Evolutionary conservation across 1,140 invertebrate species (phyloP), one percentile per base, ranked within the genome.

Genomic region (Homarus americanus): DNA sequence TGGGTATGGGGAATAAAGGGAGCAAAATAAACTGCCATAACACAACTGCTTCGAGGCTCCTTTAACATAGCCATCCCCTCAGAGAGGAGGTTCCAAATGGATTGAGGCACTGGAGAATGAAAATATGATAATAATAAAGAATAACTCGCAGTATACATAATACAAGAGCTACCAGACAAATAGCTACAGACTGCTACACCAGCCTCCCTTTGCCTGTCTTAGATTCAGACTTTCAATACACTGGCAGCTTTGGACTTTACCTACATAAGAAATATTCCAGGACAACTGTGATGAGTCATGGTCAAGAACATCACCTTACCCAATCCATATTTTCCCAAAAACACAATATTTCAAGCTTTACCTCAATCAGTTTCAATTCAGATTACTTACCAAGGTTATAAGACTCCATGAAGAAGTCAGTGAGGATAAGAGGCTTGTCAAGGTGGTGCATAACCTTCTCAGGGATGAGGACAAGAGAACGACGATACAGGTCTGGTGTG

Each of bases 361-460:
- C 53, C 24, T 58, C 32, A 72, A 10, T 53, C 44, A 82, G 3
- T 12, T n/a, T n/a, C n/a, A n/a, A n/a, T n/a, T n/a, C n/a, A n/a
- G n/a, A n/a, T n/a, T 80, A 85, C 92, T 87, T 44, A 92, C 92
- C 97, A 66, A 96, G 95, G 93, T 98, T 97, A 84, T 98, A 96
- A 17, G 97, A 97, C 93, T 98, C 96, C 95, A 98, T 97, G 9
- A 99, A 95, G 94, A 98, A 99, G 93, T 99, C 98, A n/a, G 97
- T 98, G 91, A 98, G 95, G 53, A 97, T 94, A 72, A 98, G 95
- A 10, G 98, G 98, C 93, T 96, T 96, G 32, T 96, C 95, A 88
- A 99, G 95, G 94, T 98, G 96, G 20, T 96, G 96, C 94, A 99
- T 96, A 17, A 98, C 95, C 91, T 96, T 95, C 93, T 98, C 97